Evolutionary conservation across 2,113 vertebrate genomes (phyloP).

Genomic region (Phyllostomus hastatus): DNA sequence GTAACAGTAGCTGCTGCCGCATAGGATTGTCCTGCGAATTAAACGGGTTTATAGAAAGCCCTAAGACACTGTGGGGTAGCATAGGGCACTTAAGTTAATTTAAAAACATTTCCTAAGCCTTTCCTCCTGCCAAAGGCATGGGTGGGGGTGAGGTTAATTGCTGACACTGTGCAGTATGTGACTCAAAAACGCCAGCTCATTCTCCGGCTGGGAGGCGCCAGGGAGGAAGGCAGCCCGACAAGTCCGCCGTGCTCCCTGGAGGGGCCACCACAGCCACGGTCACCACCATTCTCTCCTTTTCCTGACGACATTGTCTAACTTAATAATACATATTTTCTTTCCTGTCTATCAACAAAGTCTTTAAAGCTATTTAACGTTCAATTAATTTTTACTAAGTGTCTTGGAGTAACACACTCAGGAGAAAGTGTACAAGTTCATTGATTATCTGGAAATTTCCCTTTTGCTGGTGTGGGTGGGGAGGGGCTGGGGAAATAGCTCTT

Average conservation of each 20-base stretch:
- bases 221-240: neutral
- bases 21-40: neutral
- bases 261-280: neutral
- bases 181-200: neutral
- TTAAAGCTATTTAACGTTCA: neutral
- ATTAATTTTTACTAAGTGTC: neutral
- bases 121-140: neutral
- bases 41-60: neutral
- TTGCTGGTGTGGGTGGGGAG: too few species aligned
- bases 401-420: neutral
- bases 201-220: neutral
- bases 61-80: neutral
- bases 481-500: neutral
- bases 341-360: neutral
- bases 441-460: neutral
- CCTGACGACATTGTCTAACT: neutral
- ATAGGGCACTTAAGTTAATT: neutral
- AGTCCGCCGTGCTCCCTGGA: neutral
- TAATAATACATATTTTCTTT: neutral
- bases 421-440: neutral
- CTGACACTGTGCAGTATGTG: rapidly evolving
- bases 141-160: rapidly evolving
- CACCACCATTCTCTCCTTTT: neutral
- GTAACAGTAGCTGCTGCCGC: neutral
- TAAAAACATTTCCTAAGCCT: neutral